Conservation (phyloP, 2,888 invertebrate genomes). For the Acrocyrtus sp. region DNA sequence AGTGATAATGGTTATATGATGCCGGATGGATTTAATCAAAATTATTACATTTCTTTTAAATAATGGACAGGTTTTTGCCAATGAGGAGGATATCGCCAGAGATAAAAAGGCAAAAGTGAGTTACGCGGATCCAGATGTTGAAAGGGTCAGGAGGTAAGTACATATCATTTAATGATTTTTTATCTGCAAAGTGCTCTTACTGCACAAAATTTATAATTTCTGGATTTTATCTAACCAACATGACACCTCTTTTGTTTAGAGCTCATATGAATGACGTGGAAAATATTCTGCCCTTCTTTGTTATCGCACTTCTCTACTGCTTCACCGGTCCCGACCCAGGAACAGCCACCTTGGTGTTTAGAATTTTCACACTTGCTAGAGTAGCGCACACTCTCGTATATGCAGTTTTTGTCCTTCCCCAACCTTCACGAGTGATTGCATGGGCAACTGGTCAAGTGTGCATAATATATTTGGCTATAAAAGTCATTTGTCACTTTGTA, state of each 20-base stretch:
- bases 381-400: conserved; percentile 75
- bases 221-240: no score
- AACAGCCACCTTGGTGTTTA: conserved; percentile 71
- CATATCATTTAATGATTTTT: no score
- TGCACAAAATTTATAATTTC: neutral
- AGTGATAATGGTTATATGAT: no score
- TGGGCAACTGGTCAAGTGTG: conserved; percentile 67
- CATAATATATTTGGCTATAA: conserved; percentile 69
- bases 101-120: conserved; percentile 66
- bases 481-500: conserved; percentile 26
- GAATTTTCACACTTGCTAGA: conserved; percentile 71
- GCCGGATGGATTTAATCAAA: neutral
- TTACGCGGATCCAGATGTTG: conserved; percentile 69
- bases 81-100: conserved; percentile 68
- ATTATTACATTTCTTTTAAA: neutral
- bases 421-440: conserved; percentile 70
- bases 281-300: conserved; percentile 75
- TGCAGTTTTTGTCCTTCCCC: conserved; percentile 72
- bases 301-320: conserved; percentile 72
- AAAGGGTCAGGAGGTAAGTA: conserved; percentile 69
- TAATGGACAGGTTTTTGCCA: conserved; percentile 69
- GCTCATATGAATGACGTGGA: conserved; percentile 79
- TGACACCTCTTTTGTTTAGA: no score
- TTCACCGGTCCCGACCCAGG: conserved; percentile 70
- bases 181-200: no score